Conservation (phyloP, 2,888 invertebrate genomes). For the Tenthredo livida region DNA sequence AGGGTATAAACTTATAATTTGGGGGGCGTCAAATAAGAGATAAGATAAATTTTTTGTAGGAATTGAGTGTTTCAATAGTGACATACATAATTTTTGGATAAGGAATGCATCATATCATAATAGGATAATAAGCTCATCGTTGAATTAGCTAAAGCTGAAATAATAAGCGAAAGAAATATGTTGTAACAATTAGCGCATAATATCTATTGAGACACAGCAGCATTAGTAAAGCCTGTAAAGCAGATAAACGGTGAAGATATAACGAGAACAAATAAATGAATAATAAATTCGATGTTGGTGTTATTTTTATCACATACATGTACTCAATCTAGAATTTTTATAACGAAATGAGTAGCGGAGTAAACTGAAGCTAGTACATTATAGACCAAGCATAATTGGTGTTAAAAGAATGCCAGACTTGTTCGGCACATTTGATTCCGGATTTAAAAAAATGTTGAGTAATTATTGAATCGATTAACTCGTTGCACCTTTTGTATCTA, state of each 20-base stretch:
- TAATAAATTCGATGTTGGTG: neutral
- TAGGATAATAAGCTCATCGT: neutral
- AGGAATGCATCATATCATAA: neutral
- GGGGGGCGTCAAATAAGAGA: too few species aligned
- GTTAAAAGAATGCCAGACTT: neutral
- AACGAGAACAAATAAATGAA: neutral
- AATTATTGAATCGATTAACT: neutral
- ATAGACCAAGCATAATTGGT: neutral
- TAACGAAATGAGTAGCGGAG: neutral
- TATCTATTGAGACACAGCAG: neutral
- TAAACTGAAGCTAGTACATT: neutral
- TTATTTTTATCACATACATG: neutral
- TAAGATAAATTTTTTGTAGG: neutral
- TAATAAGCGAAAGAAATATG: neutral
- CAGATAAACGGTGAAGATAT: neutral
- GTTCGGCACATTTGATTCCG: neutral
- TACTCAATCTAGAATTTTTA: neutral
- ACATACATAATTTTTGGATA: neutral
- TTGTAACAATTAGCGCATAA: neutral
- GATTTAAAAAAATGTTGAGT: neutral
- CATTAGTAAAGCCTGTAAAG: constrained; percentile 11
- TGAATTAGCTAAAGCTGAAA: neutral
- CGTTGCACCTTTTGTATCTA: neutral
- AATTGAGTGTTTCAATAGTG: neutral
- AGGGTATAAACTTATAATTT: too few species aligned